Conservation (phyloP, 2,113 vertebrate species). For the Lampris incognitus region DNA sequence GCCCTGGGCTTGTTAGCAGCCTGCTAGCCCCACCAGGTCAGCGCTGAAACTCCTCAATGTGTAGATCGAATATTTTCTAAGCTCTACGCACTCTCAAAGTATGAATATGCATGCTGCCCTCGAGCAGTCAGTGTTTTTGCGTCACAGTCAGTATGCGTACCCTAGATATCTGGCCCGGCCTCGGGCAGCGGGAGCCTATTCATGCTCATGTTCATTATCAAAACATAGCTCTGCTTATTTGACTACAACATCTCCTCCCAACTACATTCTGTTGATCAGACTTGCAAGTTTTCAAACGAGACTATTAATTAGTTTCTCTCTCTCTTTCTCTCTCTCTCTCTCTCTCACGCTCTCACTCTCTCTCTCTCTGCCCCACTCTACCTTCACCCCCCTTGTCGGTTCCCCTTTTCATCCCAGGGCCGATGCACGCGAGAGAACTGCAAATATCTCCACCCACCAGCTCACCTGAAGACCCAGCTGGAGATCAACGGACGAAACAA, state of each 20-base stretch:
- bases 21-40: not conserved
- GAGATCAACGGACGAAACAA: constrained; percentile 99
- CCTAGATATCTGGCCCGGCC: constrained; percentile 38
- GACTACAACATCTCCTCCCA: not conserved
- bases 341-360: not conserved
- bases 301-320: constrained; percentile 31
- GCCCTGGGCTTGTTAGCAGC: not conserved
- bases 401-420: constrained; percentile 81
- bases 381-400: not conserved
- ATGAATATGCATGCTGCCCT: constrained; percentile 60
- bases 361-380: not conserved
- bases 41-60: constrained; percentile 1
- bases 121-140: constrained; percentile 38
- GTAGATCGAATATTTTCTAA: not conserved
- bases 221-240: constrained; percentile 2
- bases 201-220: constrained; percentile 20
- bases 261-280: constrained; percentile 22
- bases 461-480: constrained; percentile 98
- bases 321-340: not conserved
- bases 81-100: constrained; percentile 20
- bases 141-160: constrained; percentile 16
- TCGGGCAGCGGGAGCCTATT: constrained; percentile 39
- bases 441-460: constrained; percentile 99
- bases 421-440: constrained; percentile 99
- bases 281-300: not conserved